Evolutionary conservation across 30 jellyfish, hydroid and myxozoan species (phyloP), one percentile per base, ranked within the genome.

Genomic region (Aurelia coerulea): DNA sequence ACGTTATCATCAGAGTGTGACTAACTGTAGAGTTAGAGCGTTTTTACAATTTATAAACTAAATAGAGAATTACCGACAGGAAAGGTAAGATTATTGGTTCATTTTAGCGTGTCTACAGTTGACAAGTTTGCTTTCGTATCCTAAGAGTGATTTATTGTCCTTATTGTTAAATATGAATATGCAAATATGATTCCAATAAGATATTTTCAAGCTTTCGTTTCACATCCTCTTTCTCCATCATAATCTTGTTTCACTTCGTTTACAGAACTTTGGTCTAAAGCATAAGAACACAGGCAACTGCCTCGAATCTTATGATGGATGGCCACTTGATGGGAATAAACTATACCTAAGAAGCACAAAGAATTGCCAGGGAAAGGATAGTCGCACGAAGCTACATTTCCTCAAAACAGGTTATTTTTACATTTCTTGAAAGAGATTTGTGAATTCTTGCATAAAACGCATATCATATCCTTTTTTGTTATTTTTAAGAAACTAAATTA

Each of bases 191-290:
- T 7, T 37, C 5, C 8, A 12, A 32, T 4, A 71, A 0, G 6
- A 13, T 0, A 13, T 19, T 16, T 15, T 49, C 46, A 32, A 71
- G 65, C 81, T 29, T 71, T 8, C 8, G 5, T 2, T 33, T 4
- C 39, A 11, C 84, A 7, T 11, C n/a, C 52, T 13, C 15, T 73
- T 42, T 18, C 15, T 53, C 68, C 63, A 29, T 73, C 4, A 7
- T 19, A n/a, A 6, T 53, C 31, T 60, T 60, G 63, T 37, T 62
- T 35, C 15, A 31, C 23, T 51, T 23, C 42, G 19, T 17, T 9
- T 15, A 32, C 68, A 83, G 86, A 83, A 83, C 62, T 83, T 33
- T 46, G 92, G 92, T 3, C 35, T 83, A 65, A 62, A 65, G 42
- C 76, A 83, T 46, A 83, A 14, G 19, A 29, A 11, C 18, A 53